These are phyloP conservation scores for Macropodus opercularis DNA, from an alignment of 2,797 vertebrate genomes.

Conservation along the genomic window DNA sequence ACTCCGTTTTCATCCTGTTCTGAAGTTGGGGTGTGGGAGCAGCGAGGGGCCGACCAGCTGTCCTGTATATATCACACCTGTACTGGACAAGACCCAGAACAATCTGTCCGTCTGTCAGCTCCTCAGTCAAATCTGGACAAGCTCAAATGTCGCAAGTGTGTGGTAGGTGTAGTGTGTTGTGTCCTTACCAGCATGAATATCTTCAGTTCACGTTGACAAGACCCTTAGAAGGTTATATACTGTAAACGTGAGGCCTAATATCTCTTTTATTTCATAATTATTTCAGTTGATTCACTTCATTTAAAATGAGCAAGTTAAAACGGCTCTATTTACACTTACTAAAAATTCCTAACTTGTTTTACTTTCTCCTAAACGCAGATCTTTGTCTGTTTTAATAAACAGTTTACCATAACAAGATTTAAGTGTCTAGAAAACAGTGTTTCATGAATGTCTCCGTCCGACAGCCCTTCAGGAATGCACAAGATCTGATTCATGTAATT, in stretches of 20 bases:
- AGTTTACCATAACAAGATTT: not conserved
- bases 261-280: not conserved
- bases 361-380: not conserved
- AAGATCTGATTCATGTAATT: too few species aligned
- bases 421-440: not conserved
- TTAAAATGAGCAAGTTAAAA: not conserved
- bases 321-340: not conserved
- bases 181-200: not conserved
- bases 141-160: constrained; percentile 33
- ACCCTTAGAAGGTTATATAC: not conserved
- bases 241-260: not conserved
- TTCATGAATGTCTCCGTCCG: constrained; percentile 1
- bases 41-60: constrained; percentile 46
- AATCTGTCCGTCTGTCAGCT: constrained; percentile 38
- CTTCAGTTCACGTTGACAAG: not conserved
- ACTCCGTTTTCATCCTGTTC: constrained; percentile 41
- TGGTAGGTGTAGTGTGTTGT: too few species aligned
- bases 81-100: constrained; percentile 47
- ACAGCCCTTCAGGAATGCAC: not conserved
- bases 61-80: constrained; percentile 64
- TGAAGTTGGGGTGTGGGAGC: constrained; percentile 5
- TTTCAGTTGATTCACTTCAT: not conserved
- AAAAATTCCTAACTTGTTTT: too few species aligned
- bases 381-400: constrained; percentile 1
- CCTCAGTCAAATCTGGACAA: constrained; percentile 27